These are phyloP conservation scores for Morone saxatilis DNA, from an alignment of 2,113 vertebrate species.

Conservation along the genomic window DNA sequence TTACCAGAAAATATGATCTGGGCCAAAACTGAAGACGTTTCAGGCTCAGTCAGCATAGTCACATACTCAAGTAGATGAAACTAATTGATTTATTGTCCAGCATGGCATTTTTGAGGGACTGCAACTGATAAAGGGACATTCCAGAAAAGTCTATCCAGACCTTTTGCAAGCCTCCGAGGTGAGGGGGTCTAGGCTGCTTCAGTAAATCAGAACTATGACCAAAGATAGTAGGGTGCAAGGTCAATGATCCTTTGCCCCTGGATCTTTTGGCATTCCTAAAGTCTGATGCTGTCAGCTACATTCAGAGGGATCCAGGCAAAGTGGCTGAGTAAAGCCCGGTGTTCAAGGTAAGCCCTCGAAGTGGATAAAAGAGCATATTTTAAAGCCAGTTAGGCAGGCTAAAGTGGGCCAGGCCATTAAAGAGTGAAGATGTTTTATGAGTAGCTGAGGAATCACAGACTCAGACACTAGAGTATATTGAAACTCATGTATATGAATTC, in stretches of 20 bases:
- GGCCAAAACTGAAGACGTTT: not conserved
- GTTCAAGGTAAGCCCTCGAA: constrained; percentile 35
- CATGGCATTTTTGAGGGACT: not conserved
- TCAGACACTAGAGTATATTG: not conserved
- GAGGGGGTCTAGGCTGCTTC: constrained; percentile 27
- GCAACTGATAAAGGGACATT: constrained; percentile 57
- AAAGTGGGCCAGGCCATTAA: constrained; percentile 36
- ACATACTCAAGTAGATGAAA: not conserved
- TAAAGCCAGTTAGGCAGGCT: constrained; percentile 8
- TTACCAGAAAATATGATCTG: not conserved
- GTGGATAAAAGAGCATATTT: constrained; percentile 48
- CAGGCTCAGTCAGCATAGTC: not conserved
- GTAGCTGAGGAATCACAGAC: not conserved
- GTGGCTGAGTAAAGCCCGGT: constrained; percentile 8
- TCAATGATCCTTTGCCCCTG: constrained; percentile 44
- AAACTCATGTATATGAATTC: not conserved
- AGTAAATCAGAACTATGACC: constrained; percentile 54
- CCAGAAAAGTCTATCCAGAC: constrained; percentile 24
- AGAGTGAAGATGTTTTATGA: constrained; percentile 27
- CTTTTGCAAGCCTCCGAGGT: constrained; percentile 18
- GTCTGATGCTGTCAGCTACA: constrained; percentile 16
- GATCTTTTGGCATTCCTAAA: constrained; percentile 44
- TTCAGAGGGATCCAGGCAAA: constrained; percentile 11
- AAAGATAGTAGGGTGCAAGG: constrained; percentile 61
- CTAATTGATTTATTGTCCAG: constrained; percentile 5